phyloP scores from a whole-genome alignment of 2,888 invertebrate genomes.

The Diplolepis rosae region DNA sequence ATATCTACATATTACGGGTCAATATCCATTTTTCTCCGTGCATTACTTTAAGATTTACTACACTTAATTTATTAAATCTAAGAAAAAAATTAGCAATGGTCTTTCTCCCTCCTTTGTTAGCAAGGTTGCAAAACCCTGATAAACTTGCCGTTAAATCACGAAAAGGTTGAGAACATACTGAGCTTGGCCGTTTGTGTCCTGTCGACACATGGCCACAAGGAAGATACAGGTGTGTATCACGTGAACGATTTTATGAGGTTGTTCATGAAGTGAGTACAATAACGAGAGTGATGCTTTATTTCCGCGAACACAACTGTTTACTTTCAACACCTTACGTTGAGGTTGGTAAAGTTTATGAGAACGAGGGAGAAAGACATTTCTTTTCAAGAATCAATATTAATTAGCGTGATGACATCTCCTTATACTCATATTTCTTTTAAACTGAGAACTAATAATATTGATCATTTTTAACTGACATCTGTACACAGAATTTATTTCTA shows the following conservation, averaged over 20 bases:
- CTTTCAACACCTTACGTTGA: slow-evolving; percentile 24
- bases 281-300: slow-evolving; percentile 25
- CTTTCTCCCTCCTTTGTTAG: background rate
- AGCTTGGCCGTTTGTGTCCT: background rate
- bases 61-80: too few species aligned
- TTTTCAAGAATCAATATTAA: slow-evolving; percentile 14
- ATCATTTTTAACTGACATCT: background rate
- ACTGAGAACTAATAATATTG: background rate
- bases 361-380: background rate
- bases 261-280: slow-evolving; percentile 27
- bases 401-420: background rate
- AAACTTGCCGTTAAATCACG: background rate
- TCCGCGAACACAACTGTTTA: slow-evolving; percentile 25
- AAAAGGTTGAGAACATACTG: background rate
- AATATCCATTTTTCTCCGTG: too few species aligned
- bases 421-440: background rate
- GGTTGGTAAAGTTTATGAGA: slow-evolving; percentile 1
- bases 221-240: slow-evolving; percentile 8
- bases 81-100: too few species aligned
- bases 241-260: slow-evolving; percentile 27
- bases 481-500: background rate
- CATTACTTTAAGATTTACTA: too few species aligned
- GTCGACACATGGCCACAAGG: slow-evolving; percentile 12
- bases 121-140: background rate
- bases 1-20: too few species aligned